Evolutionary conservation across 2,888 invertebrate species (phyloP).

Genomic region (Margaritifera margaritifera): DNA sequence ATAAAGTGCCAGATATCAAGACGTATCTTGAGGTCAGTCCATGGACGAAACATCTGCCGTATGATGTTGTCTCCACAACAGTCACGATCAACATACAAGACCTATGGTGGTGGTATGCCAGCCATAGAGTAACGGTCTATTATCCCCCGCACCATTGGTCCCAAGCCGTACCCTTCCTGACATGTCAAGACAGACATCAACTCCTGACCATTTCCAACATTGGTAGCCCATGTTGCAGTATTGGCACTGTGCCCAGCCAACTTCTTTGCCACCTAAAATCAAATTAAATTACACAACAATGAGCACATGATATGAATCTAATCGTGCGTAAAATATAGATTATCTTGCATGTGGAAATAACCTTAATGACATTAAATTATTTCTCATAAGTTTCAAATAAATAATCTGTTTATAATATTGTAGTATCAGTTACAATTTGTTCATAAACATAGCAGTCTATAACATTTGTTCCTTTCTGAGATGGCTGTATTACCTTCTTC

Average conservation of each 20-base stretch:
- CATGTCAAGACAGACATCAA: conserved; percentile 42
- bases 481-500: too few species aligned
- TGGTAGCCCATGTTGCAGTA: conserved; percentile 37
- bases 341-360: too few species aligned
- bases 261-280: conserved; percentile 11
- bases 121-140: conserved; percentile 28
- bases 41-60: conserved; percentile 20
- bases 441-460: too few species aligned
- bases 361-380: too few species aligned
- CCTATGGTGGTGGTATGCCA: conserved; percentile 28
- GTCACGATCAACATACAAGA: conserved; percentile 52
- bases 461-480: too few species aligned
- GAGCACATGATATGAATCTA: too few species aligned
- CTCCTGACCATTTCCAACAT: conserved; percentile 47
- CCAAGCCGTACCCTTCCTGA: conserved; percentile 34
- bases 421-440: too few species aligned
- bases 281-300: not conserved
- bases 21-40: conserved; percentile 27
- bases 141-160: conserved; percentile 34
- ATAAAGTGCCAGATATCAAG: conserved; percentile 55
- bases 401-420: too few species aligned
- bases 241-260: conserved; percentile 17
- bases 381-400: too few species aligned
- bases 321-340: too few species aligned
- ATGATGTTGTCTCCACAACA: conserved; percentile 36